Evolutionary conservation across 1,140 invertebrate genomes (phyloP), one percentile per base, ranked within the genome.

Genomic region (Leptopilina clavipes): DNA sequence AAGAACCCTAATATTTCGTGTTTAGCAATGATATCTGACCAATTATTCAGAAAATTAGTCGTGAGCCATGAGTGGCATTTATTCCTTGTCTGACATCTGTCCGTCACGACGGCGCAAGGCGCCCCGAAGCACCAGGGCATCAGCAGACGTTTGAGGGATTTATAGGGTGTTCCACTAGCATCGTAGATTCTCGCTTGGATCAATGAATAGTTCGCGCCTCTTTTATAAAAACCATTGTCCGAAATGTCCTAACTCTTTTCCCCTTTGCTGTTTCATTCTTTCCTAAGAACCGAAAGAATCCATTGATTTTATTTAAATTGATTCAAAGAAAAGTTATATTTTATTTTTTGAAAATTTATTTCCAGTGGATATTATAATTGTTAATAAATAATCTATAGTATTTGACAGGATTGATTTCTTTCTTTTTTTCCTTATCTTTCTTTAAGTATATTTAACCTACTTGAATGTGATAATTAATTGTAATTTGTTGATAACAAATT

Each of bases 71-170:
- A 79, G 70, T 72, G 75, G 74, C n/a, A 59, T 76, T 74, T 80
- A 82, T 79, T 48, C 80, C 75, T 77, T 83, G 88, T 90, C 89
- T 88, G 83, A 90, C 90, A 91, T 87, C 85, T 83, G 88, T 91
- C 87, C 88, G 88, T 91, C 90, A 91, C 89, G 87, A 88, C 84
- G 87, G 86, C 88, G 87, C 85, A 86, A 87, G 83, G 85, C 82
- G 84, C 81, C 85, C 85, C 77, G 76, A 74, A n/a, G 83, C 88
- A 91, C 85, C 90, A 91, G 90, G 90, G 82, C 56, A 91, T 22
- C 85, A 90, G 87, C 89, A 90, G 86, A 89, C 87, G 86, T 87
- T 89, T 89, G 89, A 89, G 88, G 86, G 85, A 91, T 90, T 90
- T 90, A 91, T 90, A 84, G 83, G 80, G 78, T 82, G 71, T 78